Percentiles rank a stretch among this genome's conserved stretches.
phyloP scores from a whole-genome alignment of 2,888 invertebrate genomes.

The Pollenia amentaria region DNA sequence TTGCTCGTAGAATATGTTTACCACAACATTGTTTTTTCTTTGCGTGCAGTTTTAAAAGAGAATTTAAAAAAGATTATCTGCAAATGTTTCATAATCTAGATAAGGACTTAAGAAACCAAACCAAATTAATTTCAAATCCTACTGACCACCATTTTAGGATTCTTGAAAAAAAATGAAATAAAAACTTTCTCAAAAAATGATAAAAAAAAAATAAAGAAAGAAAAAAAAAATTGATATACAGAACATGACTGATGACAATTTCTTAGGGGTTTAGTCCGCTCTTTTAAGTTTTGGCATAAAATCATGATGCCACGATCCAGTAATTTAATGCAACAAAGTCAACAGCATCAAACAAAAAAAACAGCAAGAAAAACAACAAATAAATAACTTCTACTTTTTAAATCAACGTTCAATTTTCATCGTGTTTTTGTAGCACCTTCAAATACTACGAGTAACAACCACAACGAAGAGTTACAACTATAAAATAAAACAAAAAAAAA shows the following conservation, averaged over 20 bases:
- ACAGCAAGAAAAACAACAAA: constrained; percentile 43
- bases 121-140: too few species aligned
- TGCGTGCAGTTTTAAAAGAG: too few species aligned
- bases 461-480: constrained; percentile 4
- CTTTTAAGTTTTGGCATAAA: constrained; percentile 20
- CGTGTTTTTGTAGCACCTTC: constrained; percentile 61
- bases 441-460: constrained; percentile 28
- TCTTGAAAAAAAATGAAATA: background rate
- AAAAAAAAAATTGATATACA: constrained; percentile 23
- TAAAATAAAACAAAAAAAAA: constrained; percentile 28
- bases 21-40: too few species aligned
- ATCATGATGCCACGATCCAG: constrained; percentile 64
- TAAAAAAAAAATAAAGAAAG: background rate
- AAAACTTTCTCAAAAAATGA: constrained; percentile 7
- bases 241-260: constrained; percentile 47
- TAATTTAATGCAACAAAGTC: constrained; percentile 56
- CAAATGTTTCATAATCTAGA: too few species aligned
- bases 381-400: constrained; percentile 59
- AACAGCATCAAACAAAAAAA: constrained; percentile 15
- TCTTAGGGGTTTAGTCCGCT: constrained; percentile 29
- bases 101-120: too few species aligned
- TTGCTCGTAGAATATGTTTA: too few species aligned
- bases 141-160: background rate
- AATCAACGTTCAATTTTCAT: constrained; percentile 56
- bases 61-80: too few species aligned